These are phyloP conservation scores for Cydia amplana DNA, from an alignment of 1,140 invertebrate species.

Conservation along the genomic window DNA sequence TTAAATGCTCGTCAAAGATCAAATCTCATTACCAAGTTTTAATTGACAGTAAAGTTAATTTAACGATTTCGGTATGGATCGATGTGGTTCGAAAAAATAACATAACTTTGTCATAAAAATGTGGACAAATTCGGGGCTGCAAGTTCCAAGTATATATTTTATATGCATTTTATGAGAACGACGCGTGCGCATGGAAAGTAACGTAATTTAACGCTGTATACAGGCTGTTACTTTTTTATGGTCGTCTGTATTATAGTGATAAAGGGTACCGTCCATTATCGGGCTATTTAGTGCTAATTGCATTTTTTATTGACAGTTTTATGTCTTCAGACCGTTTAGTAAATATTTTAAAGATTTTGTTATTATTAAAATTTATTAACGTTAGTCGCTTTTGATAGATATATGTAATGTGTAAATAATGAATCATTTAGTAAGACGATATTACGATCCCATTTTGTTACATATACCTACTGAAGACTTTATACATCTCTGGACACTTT, in stretches of 20 bases:
- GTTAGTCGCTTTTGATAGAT: no score
- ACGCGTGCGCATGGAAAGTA: conserved; percentile 66
- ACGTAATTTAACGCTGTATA: conserved; percentile 52
- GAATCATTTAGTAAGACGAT: no score
- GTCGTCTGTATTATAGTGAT: conserved; percentile 46
- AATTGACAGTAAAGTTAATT: conserved; percentile 58
- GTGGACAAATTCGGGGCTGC: conserved; percentile 27
- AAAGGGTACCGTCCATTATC: conserved; percentile 54
- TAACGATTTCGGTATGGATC: conserved; percentile 41
- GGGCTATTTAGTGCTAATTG: conserved; percentile 66
- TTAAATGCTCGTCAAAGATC: conserved; percentile 40
- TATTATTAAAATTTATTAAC: background rate
- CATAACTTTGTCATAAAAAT: conserved; percentile 31
- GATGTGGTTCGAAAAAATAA: conserved; percentile 18
- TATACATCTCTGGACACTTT: no score
- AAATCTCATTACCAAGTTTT: conserved; percentile 51
- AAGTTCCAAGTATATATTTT: conserved; percentile 35
- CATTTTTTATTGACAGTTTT: conserved; percentile 49
- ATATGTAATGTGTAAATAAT: no score
- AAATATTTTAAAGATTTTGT: background rate
- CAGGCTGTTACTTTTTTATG: conserved; percentile 51
- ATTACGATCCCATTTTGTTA: no score
- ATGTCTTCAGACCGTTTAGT: conserved; percentile 11
- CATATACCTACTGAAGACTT: no score
- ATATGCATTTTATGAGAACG: conserved; percentile 45